phyloP scores from a whole-genome alignment of 2,797 vertebrate species.

The Dromococcyx pavoninus region DNA sequence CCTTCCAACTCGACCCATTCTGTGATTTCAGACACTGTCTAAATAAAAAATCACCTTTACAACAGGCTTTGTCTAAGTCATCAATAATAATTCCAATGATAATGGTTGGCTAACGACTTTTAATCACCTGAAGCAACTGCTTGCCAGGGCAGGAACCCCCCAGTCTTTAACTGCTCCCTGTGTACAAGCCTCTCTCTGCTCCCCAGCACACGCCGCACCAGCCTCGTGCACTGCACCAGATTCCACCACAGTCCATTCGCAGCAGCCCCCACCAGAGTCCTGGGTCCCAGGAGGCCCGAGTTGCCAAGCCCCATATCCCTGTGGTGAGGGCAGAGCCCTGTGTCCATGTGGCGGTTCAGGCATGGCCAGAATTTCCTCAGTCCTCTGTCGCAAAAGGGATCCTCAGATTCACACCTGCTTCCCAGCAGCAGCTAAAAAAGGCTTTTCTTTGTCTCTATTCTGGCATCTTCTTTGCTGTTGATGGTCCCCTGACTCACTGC shows the following conservation, averaged over 20 bases:
- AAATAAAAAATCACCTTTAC: background rate
- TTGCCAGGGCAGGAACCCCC: background rate
- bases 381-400: background rate
- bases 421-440: background rate
- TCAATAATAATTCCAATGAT: background rate
- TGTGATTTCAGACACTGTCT: background rate
- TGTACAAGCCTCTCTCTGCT: background rate
- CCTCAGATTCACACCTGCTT: background rate
- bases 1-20: too few species aligned
- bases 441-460: background rate
- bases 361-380: background rate
- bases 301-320: background rate
- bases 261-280: background rate
- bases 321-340: background rate
- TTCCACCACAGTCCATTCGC: fast-evolving
- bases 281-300: background rate
- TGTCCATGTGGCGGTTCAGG: background rate
- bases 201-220: background rate
- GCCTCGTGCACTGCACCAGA: background rate
- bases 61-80: background rate
- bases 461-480: background rate
- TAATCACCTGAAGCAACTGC: background rate
- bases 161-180: background rate
- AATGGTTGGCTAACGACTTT: background rate
- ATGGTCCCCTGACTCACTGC: background rate